Evolutionary conservation across 2,113 vertebrate species (phyloP).

Genomic region (Pao palembangensis): DNA sequence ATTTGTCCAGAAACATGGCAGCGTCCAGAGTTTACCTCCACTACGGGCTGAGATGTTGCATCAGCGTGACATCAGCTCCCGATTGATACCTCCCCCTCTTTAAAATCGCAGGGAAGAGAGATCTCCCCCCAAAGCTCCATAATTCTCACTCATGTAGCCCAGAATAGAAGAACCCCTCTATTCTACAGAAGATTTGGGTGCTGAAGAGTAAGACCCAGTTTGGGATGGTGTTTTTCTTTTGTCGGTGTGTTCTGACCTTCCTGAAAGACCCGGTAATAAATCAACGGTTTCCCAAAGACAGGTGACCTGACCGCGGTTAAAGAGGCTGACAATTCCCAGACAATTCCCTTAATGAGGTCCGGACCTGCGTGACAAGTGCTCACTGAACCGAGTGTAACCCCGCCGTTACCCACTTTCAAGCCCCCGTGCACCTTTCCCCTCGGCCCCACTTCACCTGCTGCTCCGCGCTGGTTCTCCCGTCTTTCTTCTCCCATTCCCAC

Average conservation of each 20-base stretch:
- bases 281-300: slow-evolving; percentile 1
- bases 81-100: slow-evolving; percentile 63
- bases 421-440: not conserved
- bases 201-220: too few relatives aligned
- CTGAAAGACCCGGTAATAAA: too few relatives aligned
- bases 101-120: slow-evolving; percentile 47
- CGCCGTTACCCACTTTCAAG: not conserved
- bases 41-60: slow-evolving; percentile 54
- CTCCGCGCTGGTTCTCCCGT: not conserved
- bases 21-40: slow-evolving; percentile 39
- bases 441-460: slow-evolving; percentile 21
- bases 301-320: slow-evolving; percentile 35
- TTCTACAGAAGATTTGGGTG: too few relatives aligned
- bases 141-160: too few relatives aligned
- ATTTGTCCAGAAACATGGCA: slow-evolving; percentile 26
- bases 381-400: slow-evolving; percentile 33
- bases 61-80: slow-evolving; percentile 71
- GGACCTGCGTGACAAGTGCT: slow-evolving; percentile 35
- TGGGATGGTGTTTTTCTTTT: too few relatives aligned
- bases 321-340: slow-evolving; percentile 33
- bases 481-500: not conserved
- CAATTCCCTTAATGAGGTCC: slow-evolving; percentile 59
- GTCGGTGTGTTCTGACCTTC: too few relatives aligned
- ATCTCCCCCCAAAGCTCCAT: slow-evolving; percentile 31
- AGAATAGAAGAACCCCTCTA: too few relatives aligned